Conservation (phyloP, 2,888 invertebrate genomes). For the Crematogaster levior region DNA sequence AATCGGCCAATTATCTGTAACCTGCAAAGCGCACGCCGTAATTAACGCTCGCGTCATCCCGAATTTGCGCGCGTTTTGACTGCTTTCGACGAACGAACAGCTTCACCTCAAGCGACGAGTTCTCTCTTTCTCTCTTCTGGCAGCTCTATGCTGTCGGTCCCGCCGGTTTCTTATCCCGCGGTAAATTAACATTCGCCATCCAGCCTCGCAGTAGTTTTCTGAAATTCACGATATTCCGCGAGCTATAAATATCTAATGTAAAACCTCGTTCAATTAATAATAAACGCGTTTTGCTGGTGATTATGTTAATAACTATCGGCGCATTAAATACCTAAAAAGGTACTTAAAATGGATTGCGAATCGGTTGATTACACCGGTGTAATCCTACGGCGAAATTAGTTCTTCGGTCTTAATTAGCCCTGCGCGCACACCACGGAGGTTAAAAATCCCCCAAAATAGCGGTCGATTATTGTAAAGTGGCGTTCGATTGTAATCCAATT, state of each 20-base stretch:
- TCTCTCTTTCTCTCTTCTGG: neutral
- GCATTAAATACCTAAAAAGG: constrained; percentile 11
- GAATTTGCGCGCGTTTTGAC: constrained; percentile 29
- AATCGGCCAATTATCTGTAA: constrained; percentile 47
- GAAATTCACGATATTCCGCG: neutral
- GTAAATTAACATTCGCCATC: neutral
- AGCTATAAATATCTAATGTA: constrained; percentile 8
- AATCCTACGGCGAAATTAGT: neutral
- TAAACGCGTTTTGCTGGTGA: neutral
- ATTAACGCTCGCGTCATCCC: constrained; percentile 43
- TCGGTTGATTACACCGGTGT: neutral
- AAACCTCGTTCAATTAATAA: neutral
- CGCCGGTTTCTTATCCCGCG: constrained; percentile 2
- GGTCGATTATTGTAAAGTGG: neutral
- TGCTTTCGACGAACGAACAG: constrained; percentile 19
- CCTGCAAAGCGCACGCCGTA: constrained; percentile 46
- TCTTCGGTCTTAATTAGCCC: constrained; percentile 19
- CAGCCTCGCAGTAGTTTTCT: neutral
- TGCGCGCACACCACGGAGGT: neutral
- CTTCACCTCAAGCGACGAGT: neutral
- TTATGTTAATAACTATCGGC: constrained; percentile 14
- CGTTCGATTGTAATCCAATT: constrained; percentile 33
- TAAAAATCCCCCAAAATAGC: constrained; percentile 18
- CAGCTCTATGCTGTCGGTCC: neutral
- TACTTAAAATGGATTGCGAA: constrained; percentile 22